Percentiles rank a stretch among this genome's conserved stretches.
Evolutionary conservation across 2,113 vertebrate species (phyloP).

Genomic region (Rafetus swinhoei): DNA sequence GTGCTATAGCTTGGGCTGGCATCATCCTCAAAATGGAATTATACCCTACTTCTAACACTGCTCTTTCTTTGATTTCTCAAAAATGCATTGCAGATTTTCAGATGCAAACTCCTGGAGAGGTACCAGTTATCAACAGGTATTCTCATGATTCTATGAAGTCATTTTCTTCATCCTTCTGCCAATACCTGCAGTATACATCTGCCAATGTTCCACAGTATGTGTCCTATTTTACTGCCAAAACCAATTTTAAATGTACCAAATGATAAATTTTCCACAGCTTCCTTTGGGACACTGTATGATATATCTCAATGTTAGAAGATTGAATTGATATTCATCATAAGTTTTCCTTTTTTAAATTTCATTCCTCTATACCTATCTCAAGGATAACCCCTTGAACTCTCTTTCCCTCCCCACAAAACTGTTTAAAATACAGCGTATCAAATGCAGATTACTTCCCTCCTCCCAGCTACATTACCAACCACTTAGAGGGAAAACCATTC

Average conservation of each 20-base stretch:
- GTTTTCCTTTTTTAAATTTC: neutral
- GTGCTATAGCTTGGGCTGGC: neutral
- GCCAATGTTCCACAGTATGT: neutral
- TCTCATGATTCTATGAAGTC: neutral
- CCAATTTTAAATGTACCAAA: neutral
- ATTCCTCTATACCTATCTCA: neutral
- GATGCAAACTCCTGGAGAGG: accelerated
- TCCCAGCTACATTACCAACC: neutral
- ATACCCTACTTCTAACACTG: neutral
- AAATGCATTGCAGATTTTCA: accelerated
- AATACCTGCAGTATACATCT: neutral
- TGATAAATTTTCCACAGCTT: no score
- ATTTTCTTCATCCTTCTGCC: neutral
- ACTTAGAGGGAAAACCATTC: neutral
- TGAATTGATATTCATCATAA: neutral
- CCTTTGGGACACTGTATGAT: neutral
- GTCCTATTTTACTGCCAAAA: neutral
- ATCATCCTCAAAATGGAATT: neutral
- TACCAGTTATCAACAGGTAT: neutral
- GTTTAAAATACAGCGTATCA: neutral
- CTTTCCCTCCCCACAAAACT: neutral
- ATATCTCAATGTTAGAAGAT: neutral
- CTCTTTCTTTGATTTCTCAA: neutral
- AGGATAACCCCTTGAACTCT: accelerated
- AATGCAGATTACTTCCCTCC: neutral